Base-by-base conservation (phyloP, 2,113 vertebrate species). In the Edolisoma coerulescens region DNA sequence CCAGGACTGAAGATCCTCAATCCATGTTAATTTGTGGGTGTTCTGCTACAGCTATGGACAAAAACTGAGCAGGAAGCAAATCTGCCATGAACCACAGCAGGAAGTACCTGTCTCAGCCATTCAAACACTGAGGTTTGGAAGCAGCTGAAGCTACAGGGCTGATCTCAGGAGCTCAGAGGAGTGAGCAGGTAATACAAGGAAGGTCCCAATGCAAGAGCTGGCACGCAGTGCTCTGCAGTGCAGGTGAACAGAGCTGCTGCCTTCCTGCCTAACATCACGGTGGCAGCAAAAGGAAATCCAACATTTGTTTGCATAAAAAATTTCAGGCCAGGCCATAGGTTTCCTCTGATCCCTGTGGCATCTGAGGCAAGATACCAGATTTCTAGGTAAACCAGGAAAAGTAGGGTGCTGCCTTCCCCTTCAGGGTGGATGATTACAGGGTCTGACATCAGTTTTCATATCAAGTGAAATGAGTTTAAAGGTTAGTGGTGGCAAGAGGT, bases 171-270 rank as follows among this genome's bases (percentile, higher is more conserved):
- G 39, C 23, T 79, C 12, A 47, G 63, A 65, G 41, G n/a, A 56
- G 19, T 11, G 17, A 80, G 24, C 1, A 1, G 23, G 60, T 23
- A 69, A 54, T 10, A 28, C 0, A 1, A 73, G 30, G 26, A 80
- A 57, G 32, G 37, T 45, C 18, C 4, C 22, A 42, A 16, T 19
- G 37, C 2, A 8, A 64, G 87, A 68, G 27, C 12, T 65, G 49
- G 6, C 45, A 30, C 3, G 1, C 44, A 33, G 5, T 0, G 1
- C 61, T 71, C 13, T 3, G 1, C 27, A 52, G 19, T 10, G 17
- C 33, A 60, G 23, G 33, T 61, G 30, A 60, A 45, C 13, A 47
- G 41, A 69, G 44, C 27, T 85, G 35, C 21, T 71, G 21, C 49
- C 54, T 52, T 41, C 10, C 16, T 9, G 30, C 2, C 10, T 52